Conservation (phyloP, 2,113 vertebrate genomes). For the Pangasianodon hypophthalmus region DNA sequence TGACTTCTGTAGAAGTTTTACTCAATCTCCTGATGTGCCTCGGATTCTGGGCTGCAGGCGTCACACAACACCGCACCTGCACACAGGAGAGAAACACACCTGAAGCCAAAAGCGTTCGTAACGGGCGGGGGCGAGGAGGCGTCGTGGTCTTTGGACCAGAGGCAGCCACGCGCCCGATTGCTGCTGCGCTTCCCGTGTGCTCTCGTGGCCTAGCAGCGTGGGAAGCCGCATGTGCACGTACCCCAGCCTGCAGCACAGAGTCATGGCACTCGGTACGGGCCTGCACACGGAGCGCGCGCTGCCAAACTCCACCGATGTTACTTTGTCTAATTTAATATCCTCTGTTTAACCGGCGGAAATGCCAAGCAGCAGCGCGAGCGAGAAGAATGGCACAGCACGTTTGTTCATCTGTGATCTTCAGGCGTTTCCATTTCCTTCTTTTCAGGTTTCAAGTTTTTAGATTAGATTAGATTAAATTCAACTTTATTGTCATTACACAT, state of each 20-base stretch:
- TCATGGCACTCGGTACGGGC: constrained; percentile 74
- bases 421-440: background rate
- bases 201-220: constrained; percentile 80
- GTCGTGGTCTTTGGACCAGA: constrained; percentile 77
- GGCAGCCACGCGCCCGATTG: constrained; percentile 80
- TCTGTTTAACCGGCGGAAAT: background rate
- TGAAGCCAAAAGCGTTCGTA: constrained; percentile 81
- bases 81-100: background rate
- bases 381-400: background rate
- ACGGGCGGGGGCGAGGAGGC: constrained; percentile 81
- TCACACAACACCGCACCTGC: constrained; percentile 71
- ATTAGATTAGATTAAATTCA: no score
- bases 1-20: constrained; percentile 71
- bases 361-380: background rate
- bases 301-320: constrained; percentile 53
- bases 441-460: background rate
- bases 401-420: background rate
- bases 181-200: constrained; percentile 75
- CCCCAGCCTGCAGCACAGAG: constrained; percentile 77
- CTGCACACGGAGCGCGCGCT: constrained; percentile 70
- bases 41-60: constrained; percentile 67
- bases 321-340: background rate
- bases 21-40: constrained; percentile 70
- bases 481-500: no score
- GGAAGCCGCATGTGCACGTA: constrained; percentile 79